phyloP scores from a whole-genome alignment of 2,113 vertebrate species.

The Tachysurus fulvidraco region DNA sequence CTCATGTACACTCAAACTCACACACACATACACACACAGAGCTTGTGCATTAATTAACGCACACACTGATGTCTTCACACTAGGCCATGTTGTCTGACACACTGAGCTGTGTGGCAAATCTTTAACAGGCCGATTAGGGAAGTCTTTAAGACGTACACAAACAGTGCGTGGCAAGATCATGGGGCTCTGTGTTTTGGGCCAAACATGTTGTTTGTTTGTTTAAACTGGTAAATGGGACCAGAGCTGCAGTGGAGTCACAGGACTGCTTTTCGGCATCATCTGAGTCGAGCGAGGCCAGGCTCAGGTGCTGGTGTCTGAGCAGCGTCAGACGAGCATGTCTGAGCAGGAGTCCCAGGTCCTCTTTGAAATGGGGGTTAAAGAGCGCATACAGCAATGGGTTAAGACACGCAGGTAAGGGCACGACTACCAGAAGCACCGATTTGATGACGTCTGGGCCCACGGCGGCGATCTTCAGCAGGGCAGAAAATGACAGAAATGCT shows the following conservation, averaged over 20 bases:
- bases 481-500: constrained; percentile 88
- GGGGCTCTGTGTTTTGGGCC: constrained; percentile 68
- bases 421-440: constrained; percentile 84
- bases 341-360: constrained; percentile 79
- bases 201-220: constrained; percentile 64
- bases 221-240: constrained; percentile 78
- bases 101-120: neutral
- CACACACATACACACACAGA: neutral
- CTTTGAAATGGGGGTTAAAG: constrained; percentile 88
- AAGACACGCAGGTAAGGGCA: constrained; percentile 86
- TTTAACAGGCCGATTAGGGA: neutral
- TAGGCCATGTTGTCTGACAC: neutral
- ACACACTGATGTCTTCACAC: neutral
- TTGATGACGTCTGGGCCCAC: constrained; percentile 84
- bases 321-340: constrained; percentile 69
- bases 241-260: constrained; percentile 88
- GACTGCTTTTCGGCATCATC: constrained; percentile 91
- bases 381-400: constrained; percentile 94
- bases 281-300: constrained; percentile 76
- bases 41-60: neutral
- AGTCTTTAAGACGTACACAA: constrained; percentile 58
- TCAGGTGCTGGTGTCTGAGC: constrained; percentile 69
- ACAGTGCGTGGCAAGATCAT: constrained; percentile 74
- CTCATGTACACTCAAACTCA: neutral
- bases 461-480: constrained; percentile 82